phyloP scores from a whole-genome alignment of 2,797 vertebrate species.

The Poecilia gillii region DNA sequence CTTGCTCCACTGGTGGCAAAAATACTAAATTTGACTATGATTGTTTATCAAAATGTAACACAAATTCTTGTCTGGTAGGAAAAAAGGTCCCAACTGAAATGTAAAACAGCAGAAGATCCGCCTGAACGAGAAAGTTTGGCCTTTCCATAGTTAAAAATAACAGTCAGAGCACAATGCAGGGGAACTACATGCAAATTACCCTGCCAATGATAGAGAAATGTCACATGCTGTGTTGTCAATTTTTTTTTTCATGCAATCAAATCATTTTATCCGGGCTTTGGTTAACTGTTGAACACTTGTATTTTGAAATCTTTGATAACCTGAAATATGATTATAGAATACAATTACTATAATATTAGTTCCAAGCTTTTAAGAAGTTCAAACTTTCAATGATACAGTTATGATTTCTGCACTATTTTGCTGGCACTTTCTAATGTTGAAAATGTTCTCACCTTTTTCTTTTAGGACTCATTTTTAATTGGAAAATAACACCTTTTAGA shows the following conservation, averaged over 20 bases:
- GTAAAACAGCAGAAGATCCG: neutral
- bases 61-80: neutral
- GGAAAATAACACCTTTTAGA: neutral
- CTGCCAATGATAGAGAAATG: neutral
- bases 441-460: neutral
- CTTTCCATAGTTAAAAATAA: neutral
- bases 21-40: neutral
- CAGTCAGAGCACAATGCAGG: neutral
- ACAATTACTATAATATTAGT: neutral
- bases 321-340: neutral
- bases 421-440: neutral
- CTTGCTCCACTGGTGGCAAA: neutral
- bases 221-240: neutral
- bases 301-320: neutral
- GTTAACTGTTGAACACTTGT: neutral
- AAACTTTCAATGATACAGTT: neutral
- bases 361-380: neutral
- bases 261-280: neutral
- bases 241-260: neutral
- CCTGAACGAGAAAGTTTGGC: neutral
- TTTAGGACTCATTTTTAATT: neutral
- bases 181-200: neutral
- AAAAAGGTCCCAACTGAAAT: neutral
- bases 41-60: neutral
- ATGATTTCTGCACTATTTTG: neutral